Conservation (phyloP, 2,888 invertebrate species). For the Lasioglossum villosulum region DNA sequence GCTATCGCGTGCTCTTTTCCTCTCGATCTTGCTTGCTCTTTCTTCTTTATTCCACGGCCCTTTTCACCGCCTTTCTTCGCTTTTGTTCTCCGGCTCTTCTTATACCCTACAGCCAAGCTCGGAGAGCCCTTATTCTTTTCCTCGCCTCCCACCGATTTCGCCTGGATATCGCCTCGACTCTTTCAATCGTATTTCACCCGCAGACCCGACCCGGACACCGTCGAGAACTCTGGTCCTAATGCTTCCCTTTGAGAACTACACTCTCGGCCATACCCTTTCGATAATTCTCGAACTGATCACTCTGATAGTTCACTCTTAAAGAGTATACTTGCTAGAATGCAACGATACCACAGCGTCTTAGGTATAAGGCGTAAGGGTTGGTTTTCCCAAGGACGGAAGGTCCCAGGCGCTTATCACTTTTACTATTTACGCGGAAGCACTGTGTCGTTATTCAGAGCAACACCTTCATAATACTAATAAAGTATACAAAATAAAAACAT, state of each 20-base stretch:
- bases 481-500: too few relatives aligned
- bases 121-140: constrained; percentile 66
- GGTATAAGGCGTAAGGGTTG: too few relatives aligned
- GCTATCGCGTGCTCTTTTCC: background rate
- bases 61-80: constrained; percentile 8
- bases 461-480: too few relatives aligned
- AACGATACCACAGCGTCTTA: too few relatives aligned
- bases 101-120: constrained; percentile 36
- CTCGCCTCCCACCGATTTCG: constrained; percentile 62
- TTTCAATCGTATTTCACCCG: constrained; percentile 63
- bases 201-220: constrained; percentile 62
- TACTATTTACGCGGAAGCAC: too few relatives aligned
- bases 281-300: constrained; percentile 25
- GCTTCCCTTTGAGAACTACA: constrained; percentile 33
- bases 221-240: constrained; percentile 42
- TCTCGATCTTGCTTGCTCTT: background rate
- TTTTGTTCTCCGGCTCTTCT: constrained; percentile 44
- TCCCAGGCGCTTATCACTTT: too few relatives aligned
- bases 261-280: background rate
- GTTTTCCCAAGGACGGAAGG: too few relatives aligned
- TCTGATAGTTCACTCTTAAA: background rate
- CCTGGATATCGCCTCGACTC: constrained; percentile 59
- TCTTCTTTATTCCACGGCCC: constrained; percentile 15
- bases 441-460: too few relatives aligned
- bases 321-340: too few relatives aligned